Conservation (phyloP, 2,797 vertebrate genomes). For the Lagodon rhomboides region DNA sequence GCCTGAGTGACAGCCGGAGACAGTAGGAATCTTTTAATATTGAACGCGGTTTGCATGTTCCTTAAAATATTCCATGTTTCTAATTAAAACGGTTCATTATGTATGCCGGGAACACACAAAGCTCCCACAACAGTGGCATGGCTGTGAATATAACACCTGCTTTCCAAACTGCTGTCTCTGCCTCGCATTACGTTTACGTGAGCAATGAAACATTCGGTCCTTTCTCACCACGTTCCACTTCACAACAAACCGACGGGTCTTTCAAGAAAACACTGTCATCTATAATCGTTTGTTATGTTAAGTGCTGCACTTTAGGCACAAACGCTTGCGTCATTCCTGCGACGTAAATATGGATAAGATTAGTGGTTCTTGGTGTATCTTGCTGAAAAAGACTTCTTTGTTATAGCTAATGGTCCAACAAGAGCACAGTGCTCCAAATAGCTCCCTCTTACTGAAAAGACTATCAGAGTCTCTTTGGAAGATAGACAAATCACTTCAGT, state of each 20-base stretch:
- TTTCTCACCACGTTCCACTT: slow-evolving; percentile 24
- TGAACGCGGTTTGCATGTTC: slow-evolving; percentile 32
- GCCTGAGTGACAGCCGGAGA: slow-evolving; percentile 39
- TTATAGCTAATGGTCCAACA: slow-evolving; percentile 54
- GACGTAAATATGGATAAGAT: slow-evolving; percentile 43
- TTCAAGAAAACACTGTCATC: slow-evolving; percentile 33
- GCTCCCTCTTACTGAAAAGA: slow-evolving; percentile 60
- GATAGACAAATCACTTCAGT: slow-evolving; percentile 60
- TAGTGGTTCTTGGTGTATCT: slow-evolving; percentile 31
- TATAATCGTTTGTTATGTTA: slow-evolving; percentile 21
- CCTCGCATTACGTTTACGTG: slow-evolving; percentile 26
- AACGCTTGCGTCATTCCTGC: slow-evolving; percentile 41
- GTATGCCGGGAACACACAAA: slow-evolving; percentile 54
- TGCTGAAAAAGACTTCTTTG: slow-evolving; percentile 55
- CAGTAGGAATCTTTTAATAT: slow-evolving; percentile 37
- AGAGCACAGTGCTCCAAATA: slow-evolving; percentile 39
- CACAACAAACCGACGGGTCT: slow-evolving; percentile 26
- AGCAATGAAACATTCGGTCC: slow-evolving; percentile 42
- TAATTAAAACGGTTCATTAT: slow-evolving; percentile 59
- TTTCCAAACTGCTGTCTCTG: slow-evolving; percentile 13
- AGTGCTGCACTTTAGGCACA: slow-evolving; percentile 23
- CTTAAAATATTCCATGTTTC: slow-evolving; percentile 52
- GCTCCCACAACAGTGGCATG: slow-evolving; percentile 41
- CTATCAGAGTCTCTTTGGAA: slow-evolving; percentile 64
- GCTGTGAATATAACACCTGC: slow-evolving; percentile 44